Conservation (phyloP, 2,888 invertebrate species). For the Zygothrica quintamaculata region DNA sequence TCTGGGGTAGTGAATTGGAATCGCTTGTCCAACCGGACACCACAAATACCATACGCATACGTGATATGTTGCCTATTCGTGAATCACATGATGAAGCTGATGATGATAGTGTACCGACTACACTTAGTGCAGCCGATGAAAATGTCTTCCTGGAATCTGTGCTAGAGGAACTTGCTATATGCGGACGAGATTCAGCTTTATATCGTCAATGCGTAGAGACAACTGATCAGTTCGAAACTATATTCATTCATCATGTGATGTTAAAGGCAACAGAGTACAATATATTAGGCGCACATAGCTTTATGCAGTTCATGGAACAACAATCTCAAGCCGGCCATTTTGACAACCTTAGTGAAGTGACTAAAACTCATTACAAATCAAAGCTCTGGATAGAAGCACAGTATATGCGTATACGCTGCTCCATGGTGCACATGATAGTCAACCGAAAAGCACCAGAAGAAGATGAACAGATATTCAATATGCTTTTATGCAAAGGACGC, state of each 20-base stretch:
- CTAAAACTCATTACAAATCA: conserved; percentile 80
- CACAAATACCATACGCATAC: conserved; percentile 68
- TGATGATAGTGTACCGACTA: too few relatives aligned
- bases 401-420: conserved; percentile 83
- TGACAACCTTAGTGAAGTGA: conserved; percentile 77
- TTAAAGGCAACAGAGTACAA: conserved; percentile 79
- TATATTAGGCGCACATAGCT: conserved; percentile 74
- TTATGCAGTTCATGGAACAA: conserved; percentile 81
- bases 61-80: conserved; percentile 77
- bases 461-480: conserved; percentile 80
- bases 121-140: conserved; percentile 69
- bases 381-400: conserved; percentile 83
- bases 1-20: conserved; percentile 82
- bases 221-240: conserved; percentile 82
- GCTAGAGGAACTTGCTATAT: conserved; percentile 81
- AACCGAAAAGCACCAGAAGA: conserved; percentile 79
- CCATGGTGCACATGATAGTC: conserved; percentile 81
- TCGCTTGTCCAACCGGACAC: conserved; percentile 68
- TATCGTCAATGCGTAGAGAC: conserved; percentile 82
- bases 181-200: conserved; percentile 79
- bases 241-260: conserved; percentile 82
- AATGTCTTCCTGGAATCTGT: conserved; percentile 77
- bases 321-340: conserved; percentile 80
- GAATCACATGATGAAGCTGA: conserved; percentile 71
- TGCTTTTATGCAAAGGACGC: conserved; percentile 82